Base-by-base conservation (phyloP, 2,797 vertebrate genomes). In the Dendrocincla fuliginosa region DNA sequence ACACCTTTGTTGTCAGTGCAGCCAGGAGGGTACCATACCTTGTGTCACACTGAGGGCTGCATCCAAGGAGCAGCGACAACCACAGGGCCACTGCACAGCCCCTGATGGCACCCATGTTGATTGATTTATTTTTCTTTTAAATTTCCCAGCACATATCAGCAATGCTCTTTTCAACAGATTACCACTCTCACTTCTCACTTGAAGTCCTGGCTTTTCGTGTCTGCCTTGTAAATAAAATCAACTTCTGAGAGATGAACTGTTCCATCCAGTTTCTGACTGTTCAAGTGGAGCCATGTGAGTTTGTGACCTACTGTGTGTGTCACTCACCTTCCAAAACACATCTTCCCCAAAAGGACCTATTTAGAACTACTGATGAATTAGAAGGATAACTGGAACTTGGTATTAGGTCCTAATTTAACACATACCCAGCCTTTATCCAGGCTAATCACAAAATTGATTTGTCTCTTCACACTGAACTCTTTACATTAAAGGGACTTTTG, bases 41-140 rank as follows among this genome's bases (percentile, higher is more conserved):
- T 13, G 20, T 59, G 41, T 46, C 65, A 49, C 37, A 5, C 47
- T 1, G 1, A 47, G 57, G 50, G 30, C 39, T 53, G 65, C 3
- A 67, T 23, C 64, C 60, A 55, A 71, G 82, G n/a, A n/a, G 19
- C 44, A 57, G 11, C 24, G 70, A 47, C 47, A 35, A 13, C 61
- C 56, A 22, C 20, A 33, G 27, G 35, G 49, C 32, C 46, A 32
- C 44, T 20, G 13, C 6, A 16, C 14, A 46, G 25, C 42, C 37
- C 11, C 9, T 0, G 0, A 5, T 6, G 42, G 18, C 18, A 42
- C 5, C 19, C 6, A 2, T 0, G 1, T 6, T n/a, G 24, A 57
- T 12, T 7, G 2, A 35, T 7, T 32, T 4, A 14, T 13, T 18
- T 53, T 7, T 3, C 16, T 12, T 64, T 23, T 24, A 1, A 30